Evolutionary conservation across 2,797 vertebrate species (phyloP).

Genomic region (Epinephelus malabaricus): DNA sequence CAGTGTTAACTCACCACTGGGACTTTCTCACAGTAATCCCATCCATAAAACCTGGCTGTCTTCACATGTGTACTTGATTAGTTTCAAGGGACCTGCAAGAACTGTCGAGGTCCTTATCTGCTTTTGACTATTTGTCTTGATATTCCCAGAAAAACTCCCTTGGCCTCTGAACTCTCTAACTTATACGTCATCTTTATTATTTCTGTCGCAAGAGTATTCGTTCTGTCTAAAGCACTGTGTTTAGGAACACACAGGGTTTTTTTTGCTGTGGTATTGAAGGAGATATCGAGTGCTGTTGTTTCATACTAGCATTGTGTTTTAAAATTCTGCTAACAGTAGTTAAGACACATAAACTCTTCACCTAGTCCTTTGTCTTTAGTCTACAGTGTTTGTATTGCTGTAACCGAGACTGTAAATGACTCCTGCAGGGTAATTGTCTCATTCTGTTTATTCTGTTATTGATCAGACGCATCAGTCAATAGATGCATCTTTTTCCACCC

Average conservation of each 20-base stretch:
- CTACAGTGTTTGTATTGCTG: neutral
- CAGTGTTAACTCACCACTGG: neutral
- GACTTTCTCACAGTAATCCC: constrained; percentile 19
- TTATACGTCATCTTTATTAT: neutral
- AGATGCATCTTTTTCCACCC: neutral
- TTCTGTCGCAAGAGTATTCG: constrained; percentile 4
- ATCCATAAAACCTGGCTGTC: constrained; percentile 6
- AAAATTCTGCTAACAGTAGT: no score
- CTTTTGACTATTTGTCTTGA: constrained; percentile 22
- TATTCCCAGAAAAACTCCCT: neutral
- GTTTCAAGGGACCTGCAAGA: neutral
- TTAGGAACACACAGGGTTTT: neutral
- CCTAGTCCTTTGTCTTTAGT: neutral
- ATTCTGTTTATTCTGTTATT: neutral
- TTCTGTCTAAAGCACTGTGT: neutral
- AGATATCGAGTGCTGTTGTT: no score
- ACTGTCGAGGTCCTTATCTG: constrained; percentile 28
- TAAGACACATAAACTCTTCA: neutral
- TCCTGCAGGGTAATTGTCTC: neutral
- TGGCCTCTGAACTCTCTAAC: neutral
- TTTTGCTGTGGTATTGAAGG: no score
- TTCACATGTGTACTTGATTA: constrained; percentile 29
- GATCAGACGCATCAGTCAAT: neutral
- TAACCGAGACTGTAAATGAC: neutral
- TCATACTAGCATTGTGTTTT: no score